Evolutionary conservation across 2,113 vertebrate species (phyloP), one percentile per base, ranked within the genome.

Genomic region (Syngnathus typhle): DNA sequence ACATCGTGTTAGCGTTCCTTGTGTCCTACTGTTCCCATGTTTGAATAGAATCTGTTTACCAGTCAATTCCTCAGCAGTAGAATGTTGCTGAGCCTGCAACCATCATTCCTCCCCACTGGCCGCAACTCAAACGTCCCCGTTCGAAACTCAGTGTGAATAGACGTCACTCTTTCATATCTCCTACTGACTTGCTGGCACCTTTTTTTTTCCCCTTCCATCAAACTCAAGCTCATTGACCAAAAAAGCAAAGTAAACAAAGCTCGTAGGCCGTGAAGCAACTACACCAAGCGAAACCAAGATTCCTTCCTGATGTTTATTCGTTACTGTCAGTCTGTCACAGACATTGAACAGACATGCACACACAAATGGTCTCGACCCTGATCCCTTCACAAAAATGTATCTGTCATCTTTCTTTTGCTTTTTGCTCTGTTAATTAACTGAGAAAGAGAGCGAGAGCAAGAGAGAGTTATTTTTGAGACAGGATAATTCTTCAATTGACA

Each of bases 111-210:
- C 46, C 19, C 18, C 47, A 1, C 44, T 46, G 44, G 44, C 44
- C 15, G 15, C 47, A 8, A 19, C 18, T n/a, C 47, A 19, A 18
- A 49, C 1, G 7, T 18, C 2, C 43, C 47, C 7, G 3, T 19
- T 49, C 47, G 7, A 8, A 49, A 2, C 7, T 49, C 47, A 49
- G 16, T 49, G 47, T 49, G 18, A 49, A 49, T 8, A 49, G 13
- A 27, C 21, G n/a, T 55, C 21, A 55, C 23, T 1, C 54, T 55
- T 55, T 55, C 54, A 55, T 27, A 27, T 55, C 54, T 55, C 23
- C n/a, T 12, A 68, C 66, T 56, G 63, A 67, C 65, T 44, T 37
- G 55, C 67, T 68, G n/a, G 11, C 21, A 55, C 54, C 21, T 55
- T 19, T 13, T 27, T 27, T 7, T 27, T 27, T 16, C 21, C 6